Evolutionary conservation across 2,797 vertebrate genomes (phyloP), one percentile per base, ranked within the genome.

Genomic region (Lepus townsendii): DNA sequence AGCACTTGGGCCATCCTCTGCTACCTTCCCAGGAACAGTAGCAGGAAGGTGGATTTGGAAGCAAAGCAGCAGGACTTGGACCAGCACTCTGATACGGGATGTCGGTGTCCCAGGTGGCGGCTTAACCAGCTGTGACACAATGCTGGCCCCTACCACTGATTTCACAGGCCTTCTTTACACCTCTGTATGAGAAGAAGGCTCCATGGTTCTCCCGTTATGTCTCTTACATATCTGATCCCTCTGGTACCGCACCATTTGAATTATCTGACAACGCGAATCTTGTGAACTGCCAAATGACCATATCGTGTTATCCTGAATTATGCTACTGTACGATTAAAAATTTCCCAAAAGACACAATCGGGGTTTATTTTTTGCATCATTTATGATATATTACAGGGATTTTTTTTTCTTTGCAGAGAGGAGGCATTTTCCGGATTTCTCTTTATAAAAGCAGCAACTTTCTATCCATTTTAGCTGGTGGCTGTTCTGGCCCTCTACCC

Each of bases 221-320:
- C 72, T 83, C 93, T 93, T 78, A 85, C 52, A 88, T 63, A 96
- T 94, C 42, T 52, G 69, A 90, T 69, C 20, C 52, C 62, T 85
- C 85, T 78, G 30, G 60, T 52, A 75, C 38, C 69, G 57, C 96
- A 73, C 88, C 72, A 91, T 88, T 24, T 95, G 57, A 93, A 94
- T 68, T 65, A 80, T 82, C 71, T 88, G 92, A 91, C 6, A 38
- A 85, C 54, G 79, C 7, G 62, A 30, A 90, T 88, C 88, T 94
- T 88, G 3, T 84, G 95, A 92, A 82, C 85, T 96, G 54, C 38
- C 66, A 85, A 83, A 93, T 95, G 38, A 85, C 38, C 66, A 88
- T 30, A 68, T 1, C 60, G n/a, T 75, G 50, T 73, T 90, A 72
- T 78, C 54, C 73, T 72, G 88, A 95, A 91, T 93, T 78, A 79